phyloP scores from a whole-genome alignment of 2,888 invertebrate species.

The Pycnomerus fuliginosus region DNA sequence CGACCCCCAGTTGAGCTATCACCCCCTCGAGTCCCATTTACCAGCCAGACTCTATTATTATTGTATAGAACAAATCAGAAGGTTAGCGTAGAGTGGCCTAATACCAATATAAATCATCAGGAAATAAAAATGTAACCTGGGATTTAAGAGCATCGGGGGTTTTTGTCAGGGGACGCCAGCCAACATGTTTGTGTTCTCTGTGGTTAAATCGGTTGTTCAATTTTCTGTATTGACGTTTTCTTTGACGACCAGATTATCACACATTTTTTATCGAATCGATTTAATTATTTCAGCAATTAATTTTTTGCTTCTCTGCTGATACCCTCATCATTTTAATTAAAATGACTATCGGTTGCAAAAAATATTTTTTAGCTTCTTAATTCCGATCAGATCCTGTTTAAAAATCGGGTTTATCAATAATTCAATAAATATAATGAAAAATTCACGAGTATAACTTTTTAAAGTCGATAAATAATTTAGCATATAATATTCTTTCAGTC shows the following conservation, averaged over 20 bases:
- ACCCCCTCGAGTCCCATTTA: conserved; percentile 54
- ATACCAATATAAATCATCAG: conserved; percentile 54
- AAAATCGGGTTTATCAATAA: conserved; percentile 27
- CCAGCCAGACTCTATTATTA: conserved; percentile 55
- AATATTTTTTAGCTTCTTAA: conserved; percentile 24
- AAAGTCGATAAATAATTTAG: conserved; percentile 30
- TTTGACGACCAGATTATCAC: too few species aligned
- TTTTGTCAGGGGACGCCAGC: conserved; percentile 6
- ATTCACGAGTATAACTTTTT: conserved; percentile 27
- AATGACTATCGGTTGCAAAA: conserved; percentile 32
- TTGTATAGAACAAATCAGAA: conserved; percentile 56
- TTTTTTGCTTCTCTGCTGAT: too few species aligned
- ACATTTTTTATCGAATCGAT: too few species aligned
- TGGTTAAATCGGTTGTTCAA: too few species aligned
- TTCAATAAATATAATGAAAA: conserved; percentile 31
- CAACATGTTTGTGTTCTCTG: conserved; percentile 8
- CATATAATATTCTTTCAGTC: conserved; percentile 31
- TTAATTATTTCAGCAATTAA: too few species aligned
- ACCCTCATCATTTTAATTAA: too few species aligned
- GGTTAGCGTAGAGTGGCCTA: conserved; percentile 53
- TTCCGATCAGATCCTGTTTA: too few species aligned
- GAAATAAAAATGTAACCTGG: conserved; percentile 50
- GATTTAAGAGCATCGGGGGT: conserved; percentile 31
- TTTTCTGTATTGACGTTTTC: too few species aligned
- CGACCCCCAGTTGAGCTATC: conserved; percentile 47